Percentiles rank a stretch among this genome's conserved stretches.
Conservation (phyloP, 2,113 vertebrate species). For the Oncorhynchus kisutch region DNA sequence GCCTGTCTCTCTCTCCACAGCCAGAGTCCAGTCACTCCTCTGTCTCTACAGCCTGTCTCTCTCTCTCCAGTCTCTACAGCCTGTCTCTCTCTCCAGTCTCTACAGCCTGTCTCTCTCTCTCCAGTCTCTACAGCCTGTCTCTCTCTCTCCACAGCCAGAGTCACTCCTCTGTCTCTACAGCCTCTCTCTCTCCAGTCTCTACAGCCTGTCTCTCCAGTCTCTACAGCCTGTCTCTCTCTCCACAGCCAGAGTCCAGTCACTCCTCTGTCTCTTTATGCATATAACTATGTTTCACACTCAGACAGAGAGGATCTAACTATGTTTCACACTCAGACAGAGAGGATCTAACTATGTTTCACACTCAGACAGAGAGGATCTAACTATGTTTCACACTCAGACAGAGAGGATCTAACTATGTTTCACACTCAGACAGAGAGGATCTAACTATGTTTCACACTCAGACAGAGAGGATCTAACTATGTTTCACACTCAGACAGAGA, state of each 20-base stretch:
- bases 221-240: neutral
- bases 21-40: too few species aligned
- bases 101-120: too few species aligned
- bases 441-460: neutral
- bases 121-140: neutral
- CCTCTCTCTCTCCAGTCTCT: neutral
- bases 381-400: neutral
- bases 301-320: neutral
- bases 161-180: neutral
- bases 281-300: neutral
- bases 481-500: neutral
- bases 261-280: neutral
- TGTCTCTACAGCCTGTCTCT: too few species aligned
- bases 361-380: too few species aligned
- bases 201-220: too few species aligned
- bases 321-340: too few species aligned
- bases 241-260: neutral
- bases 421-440: too few species aligned
- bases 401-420: neutral
- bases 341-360: neutral
- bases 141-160: neutral
- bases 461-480: neutral
- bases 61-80: neutral
- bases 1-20: too few species aligned
- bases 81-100: neutral